These are phyloP conservation scores for Chaenodraco wilsoni DNA, from an alignment of 2,797 vertebrate genomes.

Conservation along the genomic window DNA sequence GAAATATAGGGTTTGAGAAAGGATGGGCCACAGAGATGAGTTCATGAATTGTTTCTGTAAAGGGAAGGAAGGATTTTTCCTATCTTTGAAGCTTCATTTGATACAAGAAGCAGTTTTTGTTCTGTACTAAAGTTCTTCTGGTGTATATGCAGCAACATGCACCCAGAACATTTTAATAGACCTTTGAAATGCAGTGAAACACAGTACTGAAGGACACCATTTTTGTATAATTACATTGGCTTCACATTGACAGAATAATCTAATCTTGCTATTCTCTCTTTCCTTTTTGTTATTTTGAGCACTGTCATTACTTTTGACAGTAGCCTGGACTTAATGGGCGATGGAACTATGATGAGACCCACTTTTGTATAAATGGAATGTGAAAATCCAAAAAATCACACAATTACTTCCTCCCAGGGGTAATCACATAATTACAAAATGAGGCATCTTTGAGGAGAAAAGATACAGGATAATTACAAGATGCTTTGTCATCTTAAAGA, in stretches of 20 bases:
- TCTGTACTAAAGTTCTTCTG: no score
- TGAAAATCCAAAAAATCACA: slow-evolving; percentile 13
- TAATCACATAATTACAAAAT: slow-evolving; percentile 52
- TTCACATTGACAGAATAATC: slow-evolving; percentile 50
- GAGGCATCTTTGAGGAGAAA: slow-evolving; percentile 17
- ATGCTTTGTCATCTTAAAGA: slow-evolving; percentile 46
- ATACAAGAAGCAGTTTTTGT: no score
- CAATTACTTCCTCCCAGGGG: slow-evolving; percentile 24
- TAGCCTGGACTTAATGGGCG: slow-evolving; percentile 46
- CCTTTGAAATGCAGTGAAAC: slow-evolving; percentile 32
- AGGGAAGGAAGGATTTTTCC: no score
- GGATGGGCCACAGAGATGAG: no score
- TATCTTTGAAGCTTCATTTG: no score
- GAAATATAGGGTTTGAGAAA: no score
- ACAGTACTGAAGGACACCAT: slow-evolving; percentile 32
- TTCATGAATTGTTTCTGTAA: no score
- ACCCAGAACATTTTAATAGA: slow-evolving; percentile 34
- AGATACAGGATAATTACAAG: slow-evolving; percentile 25
- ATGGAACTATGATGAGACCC: slow-evolving; percentile 33
- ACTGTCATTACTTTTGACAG: slow-evolving; percentile 49
- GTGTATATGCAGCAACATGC: neutral
- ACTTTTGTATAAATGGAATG: slow-evolving; percentile 34
- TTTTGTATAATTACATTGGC: slow-evolving; percentile 52
- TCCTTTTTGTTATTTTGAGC: slow-evolving; percentile 37
- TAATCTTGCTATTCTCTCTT: slow-evolving; percentile 4